Percentiles rank a stretch among this genome's conserved stretches.
Conservation (phyloP, 2,797 vertebrate species). For the Microchirus variegatus region DNA sequence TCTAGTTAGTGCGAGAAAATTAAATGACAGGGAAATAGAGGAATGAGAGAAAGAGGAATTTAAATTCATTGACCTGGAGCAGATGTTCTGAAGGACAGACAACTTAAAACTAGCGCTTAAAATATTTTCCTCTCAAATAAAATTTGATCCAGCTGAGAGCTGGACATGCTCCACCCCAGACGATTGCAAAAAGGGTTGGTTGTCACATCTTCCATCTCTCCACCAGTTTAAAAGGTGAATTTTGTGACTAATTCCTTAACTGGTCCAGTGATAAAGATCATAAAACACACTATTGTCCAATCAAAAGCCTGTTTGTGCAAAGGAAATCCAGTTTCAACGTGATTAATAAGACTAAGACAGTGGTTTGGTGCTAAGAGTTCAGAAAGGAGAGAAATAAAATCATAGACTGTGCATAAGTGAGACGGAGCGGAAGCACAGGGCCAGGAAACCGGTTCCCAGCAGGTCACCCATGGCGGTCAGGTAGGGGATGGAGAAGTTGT, state of each 20-base stretch:
- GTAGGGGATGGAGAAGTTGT: conserved; percentile 97
- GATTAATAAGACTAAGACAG: conserved; percentile 5
- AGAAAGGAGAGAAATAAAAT: conserved; percentile 8
- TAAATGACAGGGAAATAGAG: conserved; percentile 19
- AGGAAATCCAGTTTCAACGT: conserved; percentile 13
- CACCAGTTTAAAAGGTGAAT: conserved; percentile 11
- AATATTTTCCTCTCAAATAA: conserved; percentile 1
- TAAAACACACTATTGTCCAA: conserved; percentile 35
- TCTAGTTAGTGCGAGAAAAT: too few relatives aligned
- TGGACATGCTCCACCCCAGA: background rate
- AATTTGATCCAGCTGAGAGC: background rate
- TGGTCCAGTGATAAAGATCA: conserved; percentile 3
- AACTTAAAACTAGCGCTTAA: background rate
- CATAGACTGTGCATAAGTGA: conserved; percentile 74
- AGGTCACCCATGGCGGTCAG: conserved; percentile 95
- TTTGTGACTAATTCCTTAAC: conserved; percentile 19
- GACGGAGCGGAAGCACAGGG: conserved; percentile 85
- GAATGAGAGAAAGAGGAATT: conserved; percentile 30
- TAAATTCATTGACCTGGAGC: conserved; percentile 2
- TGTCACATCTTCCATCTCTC: conserved; percentile 8
- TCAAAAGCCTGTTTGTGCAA: conserved; percentile 35
- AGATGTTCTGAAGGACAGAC: background rate
- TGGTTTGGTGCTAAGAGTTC: conserved; percentile 18
- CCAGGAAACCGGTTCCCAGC: conserved; percentile 92
- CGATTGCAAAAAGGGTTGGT: background rate